These are phyloP conservation scores for Periophthalmus modestus DNA, from an alignment of 2,113 vertebrate species.

Conservation along the genomic window DNA sequence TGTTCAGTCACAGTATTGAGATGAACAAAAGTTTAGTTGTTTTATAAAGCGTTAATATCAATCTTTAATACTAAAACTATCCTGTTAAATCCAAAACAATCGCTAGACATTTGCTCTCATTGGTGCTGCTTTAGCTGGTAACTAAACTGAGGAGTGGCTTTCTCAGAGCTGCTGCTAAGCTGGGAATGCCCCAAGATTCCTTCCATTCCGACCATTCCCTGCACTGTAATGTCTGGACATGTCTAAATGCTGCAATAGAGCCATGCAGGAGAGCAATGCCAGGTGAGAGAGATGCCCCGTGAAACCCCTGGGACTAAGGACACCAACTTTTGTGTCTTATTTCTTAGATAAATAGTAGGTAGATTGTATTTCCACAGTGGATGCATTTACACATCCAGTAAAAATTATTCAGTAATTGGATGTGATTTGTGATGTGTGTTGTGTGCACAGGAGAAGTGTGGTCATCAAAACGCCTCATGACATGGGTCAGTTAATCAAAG, in stretches of 20 bases:
- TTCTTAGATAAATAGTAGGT: too few relatives aligned
- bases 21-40: too few relatives aligned
- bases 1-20: too few relatives aligned
- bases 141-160: slow-evolving; percentile 53
- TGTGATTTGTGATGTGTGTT: too few relatives aligned
- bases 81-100: neutral
- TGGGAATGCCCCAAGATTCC: slow-evolving; percentile 80
- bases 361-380: too few relatives aligned
- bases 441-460: too few relatives aligned
- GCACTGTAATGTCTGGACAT: slow-evolving; percentile 71
- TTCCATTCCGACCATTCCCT: slow-evolving; percentile 75
- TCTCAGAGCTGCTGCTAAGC: slow-evolving; percentile 40
- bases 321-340: neutral
- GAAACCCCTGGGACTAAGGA: neutral
- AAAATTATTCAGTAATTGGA: too few relatives aligned
- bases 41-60: neutral
- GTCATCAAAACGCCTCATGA: too few relatives aligned
- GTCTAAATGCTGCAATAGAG: slow-evolving; percentile 51
- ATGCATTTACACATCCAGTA: too few relatives aligned
- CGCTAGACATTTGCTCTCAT: neutral
- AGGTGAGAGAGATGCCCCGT: neutral
- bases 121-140: slow-evolving; percentile 24
- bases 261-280: neutral
- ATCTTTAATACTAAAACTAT: too few relatives aligned
- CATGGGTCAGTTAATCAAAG: too few relatives aligned